phyloP scores from a whole-genome alignment of 2,888 invertebrate genomes.

The Rhamnusium bicolor region DNA sequence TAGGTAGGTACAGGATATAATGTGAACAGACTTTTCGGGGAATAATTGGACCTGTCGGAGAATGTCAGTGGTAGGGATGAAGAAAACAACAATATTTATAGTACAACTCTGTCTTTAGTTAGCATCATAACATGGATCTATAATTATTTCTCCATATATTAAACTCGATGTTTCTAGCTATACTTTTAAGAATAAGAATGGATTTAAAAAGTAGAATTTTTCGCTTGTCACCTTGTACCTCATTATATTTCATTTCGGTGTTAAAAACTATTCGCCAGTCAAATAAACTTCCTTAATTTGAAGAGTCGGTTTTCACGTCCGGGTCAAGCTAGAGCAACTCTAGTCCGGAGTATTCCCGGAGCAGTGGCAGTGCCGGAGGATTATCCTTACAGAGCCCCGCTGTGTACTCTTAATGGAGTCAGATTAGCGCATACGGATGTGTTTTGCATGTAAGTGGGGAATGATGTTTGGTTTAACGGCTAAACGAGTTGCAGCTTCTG shows the following conservation, averaged over 20 bases:
- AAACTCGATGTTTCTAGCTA: no score
- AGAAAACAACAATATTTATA: no score
- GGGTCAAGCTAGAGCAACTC: constrained; percentile 29
- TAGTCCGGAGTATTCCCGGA: constrained; percentile 38
- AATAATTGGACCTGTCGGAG: no score
- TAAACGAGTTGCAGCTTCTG: constrained; percentile 65
- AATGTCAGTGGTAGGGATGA: no score
- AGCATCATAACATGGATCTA: no score
- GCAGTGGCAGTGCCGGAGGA: constrained; percentile 42
- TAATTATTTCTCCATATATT: no score
- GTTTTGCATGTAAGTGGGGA: constrained; percentile 71
- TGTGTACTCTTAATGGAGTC: constrained; percentile 70
- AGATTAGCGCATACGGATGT: constrained; percentile 70
- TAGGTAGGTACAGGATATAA: no score
- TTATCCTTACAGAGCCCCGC: constrained; percentile 57
- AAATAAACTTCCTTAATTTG: constrained; percentile 26
- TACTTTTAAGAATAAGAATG: no score
- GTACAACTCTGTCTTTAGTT: no score
- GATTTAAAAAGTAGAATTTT: no score
- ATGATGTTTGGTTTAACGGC: constrained; percentile 72
- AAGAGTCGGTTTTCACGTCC: constrained; percentile 26
- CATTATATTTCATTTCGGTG: neutral
- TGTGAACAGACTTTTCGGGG: no score
- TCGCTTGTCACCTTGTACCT: no score
- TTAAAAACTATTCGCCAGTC: constrained; percentile 27